Evolutionary conservation across 37 sponge, comb jelly and placozoan species (phyloP).

Genomic region (Mnemiopsis leidyi): DNA sequence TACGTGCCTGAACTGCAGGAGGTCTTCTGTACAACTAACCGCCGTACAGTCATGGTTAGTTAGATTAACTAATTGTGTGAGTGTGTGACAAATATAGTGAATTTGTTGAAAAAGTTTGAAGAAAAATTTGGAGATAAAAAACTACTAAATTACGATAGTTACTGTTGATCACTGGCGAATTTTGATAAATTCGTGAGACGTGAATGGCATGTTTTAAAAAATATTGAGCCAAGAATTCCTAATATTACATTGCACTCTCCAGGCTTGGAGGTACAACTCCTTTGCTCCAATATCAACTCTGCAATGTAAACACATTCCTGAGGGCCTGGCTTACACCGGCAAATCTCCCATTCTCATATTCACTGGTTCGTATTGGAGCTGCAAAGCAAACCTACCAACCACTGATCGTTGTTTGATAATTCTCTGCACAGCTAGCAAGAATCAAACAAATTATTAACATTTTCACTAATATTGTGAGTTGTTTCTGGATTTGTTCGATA

Average conservation of each 20-base stretch:
- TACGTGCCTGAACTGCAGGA: slow-evolving; percentile 55
- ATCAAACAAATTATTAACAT: no score
- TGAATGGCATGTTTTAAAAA: background rate
- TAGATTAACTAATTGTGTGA: no score
- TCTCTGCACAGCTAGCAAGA: no score
- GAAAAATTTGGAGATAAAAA: no score
- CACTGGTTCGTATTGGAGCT: background rate
- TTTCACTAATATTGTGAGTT: no score
- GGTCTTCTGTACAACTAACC: slow-evolving; percentile 39
- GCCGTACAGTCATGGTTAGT: slow-evolving; percentile 57
- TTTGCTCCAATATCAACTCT: slow-evolving; percentile 52
- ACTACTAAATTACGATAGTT: no score
- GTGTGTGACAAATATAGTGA: no score
- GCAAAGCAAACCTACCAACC: no score
- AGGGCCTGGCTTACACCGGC: slow-evolving; percentile 30
- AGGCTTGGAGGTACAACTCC: slow-evolving; percentile 55
- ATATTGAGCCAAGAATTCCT: background rate
- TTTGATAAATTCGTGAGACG: background rate
- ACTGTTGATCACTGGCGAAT: no score
- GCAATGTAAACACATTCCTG: background rate
- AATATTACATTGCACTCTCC: background rate
- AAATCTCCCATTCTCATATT: slow-evolving; percentile 51
- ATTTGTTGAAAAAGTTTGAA: no score
- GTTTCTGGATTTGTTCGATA: no score
- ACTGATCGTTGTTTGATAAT: no score